Base-by-base conservation (phyloP, 2,113 vertebrate genomes). In the Elachura formosa region DNA sequence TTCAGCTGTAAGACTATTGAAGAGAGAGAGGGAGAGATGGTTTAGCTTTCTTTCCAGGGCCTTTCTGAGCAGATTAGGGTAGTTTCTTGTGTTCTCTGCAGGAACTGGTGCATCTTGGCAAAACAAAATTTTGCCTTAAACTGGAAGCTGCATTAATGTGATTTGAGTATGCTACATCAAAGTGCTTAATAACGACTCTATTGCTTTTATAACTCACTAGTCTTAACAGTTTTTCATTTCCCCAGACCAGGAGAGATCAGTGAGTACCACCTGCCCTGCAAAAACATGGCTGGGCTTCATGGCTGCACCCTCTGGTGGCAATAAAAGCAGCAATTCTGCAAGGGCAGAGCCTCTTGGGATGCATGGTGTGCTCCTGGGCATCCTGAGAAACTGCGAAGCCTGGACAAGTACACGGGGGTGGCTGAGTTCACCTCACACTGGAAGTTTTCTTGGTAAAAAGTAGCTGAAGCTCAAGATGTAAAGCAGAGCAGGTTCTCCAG, bases 221-320 rank as follows among this genome's bases (percentile, higher is more conserved):
- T 59, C 38, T 92, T 56, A 55, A 14, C 16, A 73, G 34, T 25
- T 76, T 31, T 81, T 11, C 5, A 8, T 46, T 64, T 64, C 3
- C 15, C 15, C 3, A 20, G 46, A 40, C 2, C 10, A 29, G 49
- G 45, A 76, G 61, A 69, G 31, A 33, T 18, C 16, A 66, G 9
- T 40, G 66, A 79, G 11, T 52, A 19, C 14, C 23, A 17, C 45
- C 36, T 67, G 8, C 11, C 22, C n/a, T 55, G 33, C 48, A 58
- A 33, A 78, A 79, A 29, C 20, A 2, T 8, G 13, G 11, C 14
- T 33, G 34, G 38, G 52, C 41, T 36, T 11, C 38, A 36, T 38
- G 56, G 18, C 62, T 85, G 48, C 67, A 87, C 74, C 83, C 75
- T 92, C 85, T 92, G 56, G 52, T 93, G 90, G 66, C 62, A 68